Base-by-base conservation (phyloP, 1,140 invertebrate genomes). In the Ooceraea biroi region DNA sequence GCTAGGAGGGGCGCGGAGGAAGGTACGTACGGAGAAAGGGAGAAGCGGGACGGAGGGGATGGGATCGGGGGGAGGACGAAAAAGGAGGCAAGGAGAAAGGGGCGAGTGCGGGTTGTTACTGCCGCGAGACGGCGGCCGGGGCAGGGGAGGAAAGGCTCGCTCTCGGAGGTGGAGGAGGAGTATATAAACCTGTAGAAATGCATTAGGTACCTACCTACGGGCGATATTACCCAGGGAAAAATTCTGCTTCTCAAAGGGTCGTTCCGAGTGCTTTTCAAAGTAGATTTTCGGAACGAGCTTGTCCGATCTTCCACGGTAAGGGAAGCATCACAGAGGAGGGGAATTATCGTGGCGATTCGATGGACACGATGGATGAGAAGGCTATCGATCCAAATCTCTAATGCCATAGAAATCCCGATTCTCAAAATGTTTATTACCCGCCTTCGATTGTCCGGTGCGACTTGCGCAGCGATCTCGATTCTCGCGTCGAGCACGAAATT, bases 171-270 rank as follows among this genome's bases (percentile, higher is more conserved):
- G 57, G 84, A 78, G 71, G 72, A 73, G 68, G 83, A 60, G 77
- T 82, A 88, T 84, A 90, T 83, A 84, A 90, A 88, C 83, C 80
- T 76, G 68, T 87, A 89, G 83, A 88, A 89, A 89, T 89, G 88
- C 86, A 88, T 88, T 89, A 89, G 85, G 84, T 87, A 80, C 60
- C 80, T 68, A 78, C 61, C 74, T 83, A 78, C 76, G 57, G 74
- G 74, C 84, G 83, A 82, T 85, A 85, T 85, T 85, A 85, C 83
- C 77, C 77, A 73, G 61, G 78, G 74, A 68, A 84, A 89, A 90
- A 89, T 89, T 89, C 85, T 89, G 74, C 87, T 89, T 87, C 85
- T 89, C 85, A 86, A 91, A 91, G 84, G 84, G 55, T 73, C 84
- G 73, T 52, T 74, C 69, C 82, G 84, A 90, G 85, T 89, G 82